phyloP scores from a whole-genome alignment of 2,888 invertebrate genomes.

The Didymodactylos carnosus region DNA sequence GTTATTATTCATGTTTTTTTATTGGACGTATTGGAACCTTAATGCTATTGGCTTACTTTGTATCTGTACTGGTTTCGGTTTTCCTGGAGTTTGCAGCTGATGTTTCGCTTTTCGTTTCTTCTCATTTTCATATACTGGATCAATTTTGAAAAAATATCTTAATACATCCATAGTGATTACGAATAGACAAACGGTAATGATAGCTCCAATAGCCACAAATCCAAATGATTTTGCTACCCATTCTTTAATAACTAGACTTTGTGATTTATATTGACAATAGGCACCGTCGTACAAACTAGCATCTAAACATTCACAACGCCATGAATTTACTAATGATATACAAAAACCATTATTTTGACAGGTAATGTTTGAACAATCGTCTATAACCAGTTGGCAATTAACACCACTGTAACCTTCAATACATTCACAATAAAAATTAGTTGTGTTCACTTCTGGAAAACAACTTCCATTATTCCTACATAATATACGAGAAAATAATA shows the following conservation, averaged over 20 bases:
- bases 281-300: neutral
- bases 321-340: neutral
- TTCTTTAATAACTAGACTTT: neutral
- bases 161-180: neutral
- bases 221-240: neutral
- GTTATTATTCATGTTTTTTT: too few relatives aligned
- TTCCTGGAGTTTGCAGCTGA: neutral
- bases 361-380: neutral
- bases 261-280: neutral
- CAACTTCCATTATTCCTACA: too few relatives aligned
- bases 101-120: neutral
- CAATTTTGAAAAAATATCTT: neutral
- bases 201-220: neutral
- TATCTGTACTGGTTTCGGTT: neutral
- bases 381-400: neutral
- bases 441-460: too few relatives aligned
- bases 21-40: neutral
- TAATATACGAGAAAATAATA: too few relatives aligned
- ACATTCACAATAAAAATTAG: neutral
- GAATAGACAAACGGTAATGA: neutral
- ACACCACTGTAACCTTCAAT: neutral
- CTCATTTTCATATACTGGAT: neutral
- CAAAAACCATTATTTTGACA: neutral
- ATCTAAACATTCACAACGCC: neutral
- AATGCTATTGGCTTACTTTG: neutral